Percentiles rank a stretch among this genome's conserved stretches.
Conservation (phyloP, 2,797 vertebrate species). For the Liparis tanakae region DNA sequence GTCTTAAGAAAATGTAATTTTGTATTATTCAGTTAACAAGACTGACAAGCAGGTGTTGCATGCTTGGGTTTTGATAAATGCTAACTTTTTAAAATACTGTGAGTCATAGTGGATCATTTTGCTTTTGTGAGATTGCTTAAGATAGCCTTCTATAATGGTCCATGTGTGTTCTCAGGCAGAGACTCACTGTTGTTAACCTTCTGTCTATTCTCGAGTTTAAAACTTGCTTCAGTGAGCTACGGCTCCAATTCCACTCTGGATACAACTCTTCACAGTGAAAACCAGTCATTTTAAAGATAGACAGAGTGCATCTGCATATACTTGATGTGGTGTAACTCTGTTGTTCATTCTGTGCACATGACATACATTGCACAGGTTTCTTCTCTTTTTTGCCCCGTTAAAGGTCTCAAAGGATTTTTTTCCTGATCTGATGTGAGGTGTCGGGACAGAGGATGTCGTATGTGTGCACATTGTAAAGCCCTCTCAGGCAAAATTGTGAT, state of each 20-base stretch:
- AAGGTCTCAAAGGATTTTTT: too few relatives aligned
- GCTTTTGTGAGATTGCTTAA: conserved; percentile 49
- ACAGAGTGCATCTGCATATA: conserved; percentile 12
- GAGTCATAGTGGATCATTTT: conserved; percentile 44
- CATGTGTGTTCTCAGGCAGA: conserved; percentile 21
- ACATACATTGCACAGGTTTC: too few relatives aligned
- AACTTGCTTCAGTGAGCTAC: conserved; percentile 12
- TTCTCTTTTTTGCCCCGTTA: too few relatives aligned
- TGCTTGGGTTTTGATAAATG: conserved; percentile 24
- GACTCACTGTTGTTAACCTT: conserved; percentile 27
- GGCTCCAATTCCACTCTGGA: conserved; percentile 18
- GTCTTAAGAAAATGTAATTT: background rate
- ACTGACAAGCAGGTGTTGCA: conserved; percentile 2
- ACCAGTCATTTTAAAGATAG: background rate
- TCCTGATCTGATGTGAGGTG: too few relatives aligned
- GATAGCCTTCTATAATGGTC: conserved; percentile 30
- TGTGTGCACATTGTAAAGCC: too few relatives aligned
- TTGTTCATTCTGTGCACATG: too few relatives aligned
- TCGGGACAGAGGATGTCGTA: too few relatives aligned
- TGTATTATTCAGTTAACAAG: conserved; percentile 37
- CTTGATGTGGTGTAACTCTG: background rate
- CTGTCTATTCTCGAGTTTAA: conserved; percentile 24
- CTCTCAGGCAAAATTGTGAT: too few relatives aligned
- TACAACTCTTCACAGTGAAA: conserved; percentile 17
- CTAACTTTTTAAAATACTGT: conserved; percentile 24